A percentile compares a stretch with the other conserved stretches of the same genome.
Conservation (phyloP, 2,797 vertebrate genomes). For the Alca torda region DNA sequence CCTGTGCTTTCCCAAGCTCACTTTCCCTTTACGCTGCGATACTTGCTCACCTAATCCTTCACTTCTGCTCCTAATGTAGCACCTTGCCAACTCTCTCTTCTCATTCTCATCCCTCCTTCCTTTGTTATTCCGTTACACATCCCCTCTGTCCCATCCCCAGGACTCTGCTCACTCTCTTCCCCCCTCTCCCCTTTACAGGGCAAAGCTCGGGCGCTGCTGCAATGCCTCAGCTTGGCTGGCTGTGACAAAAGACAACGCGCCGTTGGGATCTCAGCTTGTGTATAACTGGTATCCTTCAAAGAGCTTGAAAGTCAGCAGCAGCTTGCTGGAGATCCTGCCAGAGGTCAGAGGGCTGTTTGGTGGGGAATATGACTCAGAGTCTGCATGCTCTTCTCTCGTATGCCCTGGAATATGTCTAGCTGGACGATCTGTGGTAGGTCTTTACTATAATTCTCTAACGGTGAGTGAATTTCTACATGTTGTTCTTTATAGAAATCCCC, state of each 20-base stretch:
- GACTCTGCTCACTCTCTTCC: neutral
- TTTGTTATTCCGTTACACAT: neutral
- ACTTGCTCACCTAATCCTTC: neutral
- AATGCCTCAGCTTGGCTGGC: neutral
- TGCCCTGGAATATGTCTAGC: neutral
- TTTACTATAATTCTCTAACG: neutral
- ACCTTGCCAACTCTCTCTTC: neutral
- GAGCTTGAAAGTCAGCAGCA: neutral
- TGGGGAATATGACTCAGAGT: neutral
- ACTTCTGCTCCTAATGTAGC: neutral
- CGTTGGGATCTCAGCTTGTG: neutral
- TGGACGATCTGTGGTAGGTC: too few relatives aligned
- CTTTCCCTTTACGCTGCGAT: neutral
- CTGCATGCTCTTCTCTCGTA: neutral
- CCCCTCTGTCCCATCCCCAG: neutral
- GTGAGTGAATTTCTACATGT: neutral
- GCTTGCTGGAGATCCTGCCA: neutral
- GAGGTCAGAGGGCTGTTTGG: neutral
- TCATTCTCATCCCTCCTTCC: neutral
- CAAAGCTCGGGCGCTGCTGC: neutral
- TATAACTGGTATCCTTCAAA: neutral
- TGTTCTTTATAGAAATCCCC: slow-evolving; percentile 7
- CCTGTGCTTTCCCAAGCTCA: neutral
- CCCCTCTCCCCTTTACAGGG: neutral
- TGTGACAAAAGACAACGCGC: neutral